Conservation (phyloP, 2,797 vertebrate species). For the Vespertilio murinus region DNA sequence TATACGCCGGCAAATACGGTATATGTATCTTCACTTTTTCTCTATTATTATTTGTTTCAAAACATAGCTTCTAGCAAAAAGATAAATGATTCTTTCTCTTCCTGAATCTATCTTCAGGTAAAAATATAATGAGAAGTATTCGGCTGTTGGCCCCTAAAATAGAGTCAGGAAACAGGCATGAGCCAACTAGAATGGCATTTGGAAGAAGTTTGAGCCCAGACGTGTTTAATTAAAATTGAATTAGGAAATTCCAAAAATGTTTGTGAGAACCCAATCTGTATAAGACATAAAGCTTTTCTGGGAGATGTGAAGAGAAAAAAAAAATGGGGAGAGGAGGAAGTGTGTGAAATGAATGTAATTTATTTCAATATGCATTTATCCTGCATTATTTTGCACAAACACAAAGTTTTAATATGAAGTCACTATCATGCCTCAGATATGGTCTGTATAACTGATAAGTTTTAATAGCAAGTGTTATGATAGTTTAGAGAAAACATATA, state of each 20-base stretch:
- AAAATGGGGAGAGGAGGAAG: not conserved
- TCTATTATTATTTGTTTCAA: not conserved
- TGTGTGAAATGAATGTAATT: not conserved
- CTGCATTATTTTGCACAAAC: not conserved
- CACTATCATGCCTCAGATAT: not conserved
- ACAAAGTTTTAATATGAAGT: not conserved
- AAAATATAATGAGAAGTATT: slow-evolving; percentile 14
- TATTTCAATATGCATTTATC: not conserved
- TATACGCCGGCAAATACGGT: no score
- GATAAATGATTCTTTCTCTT: slow-evolving; percentile 17
- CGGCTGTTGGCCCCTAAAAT: not conserved
- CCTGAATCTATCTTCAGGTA: not conserved
- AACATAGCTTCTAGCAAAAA: not conserved
- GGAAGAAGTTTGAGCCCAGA: not conserved
- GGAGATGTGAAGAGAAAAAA: not conserved
- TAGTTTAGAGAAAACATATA: not conserved
- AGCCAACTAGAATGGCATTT: not conserved
- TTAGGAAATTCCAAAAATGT: slow-evolving; percentile 31
- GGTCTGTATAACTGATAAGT: not conserved
- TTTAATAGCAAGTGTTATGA: not conserved
- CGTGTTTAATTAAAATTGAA: not conserved
- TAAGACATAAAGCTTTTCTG: not conserved
- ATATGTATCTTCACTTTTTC: not conserved
- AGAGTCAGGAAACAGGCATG: not conserved
- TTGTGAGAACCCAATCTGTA: not conserved